Conservation (phyloP, 2,797 vertebrate species). For the Semaprochilodus insignis region DNA sequence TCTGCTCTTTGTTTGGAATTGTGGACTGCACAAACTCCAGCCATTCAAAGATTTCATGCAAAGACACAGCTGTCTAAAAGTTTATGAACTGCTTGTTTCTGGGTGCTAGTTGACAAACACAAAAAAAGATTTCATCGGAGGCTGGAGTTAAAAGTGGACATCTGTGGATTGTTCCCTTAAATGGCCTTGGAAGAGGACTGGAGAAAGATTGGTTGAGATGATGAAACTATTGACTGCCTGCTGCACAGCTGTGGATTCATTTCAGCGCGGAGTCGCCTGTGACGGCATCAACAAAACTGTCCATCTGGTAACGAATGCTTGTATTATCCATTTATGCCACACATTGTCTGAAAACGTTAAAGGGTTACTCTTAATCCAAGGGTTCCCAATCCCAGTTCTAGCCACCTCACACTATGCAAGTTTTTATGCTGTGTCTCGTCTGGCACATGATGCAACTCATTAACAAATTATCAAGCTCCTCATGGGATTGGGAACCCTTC, state of each 20-base stretch:
- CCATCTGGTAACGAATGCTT: slow-evolving; percentile 43
- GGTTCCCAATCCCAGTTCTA: too few relatives aligned
- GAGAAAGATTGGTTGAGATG: not conserved
- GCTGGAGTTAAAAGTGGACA: slow-evolving; percentile 9
- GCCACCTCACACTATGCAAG: too few relatives aligned
- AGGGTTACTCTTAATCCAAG: too few relatives aligned
- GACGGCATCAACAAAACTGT: slow-evolving; percentile 17
- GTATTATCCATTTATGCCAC: not conserved
- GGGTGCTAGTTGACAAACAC: slow-evolving; percentile 43
- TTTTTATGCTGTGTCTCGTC: too few relatives aligned
- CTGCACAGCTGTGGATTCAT: slow-evolving; percentile 11
- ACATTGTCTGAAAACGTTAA: not conserved
- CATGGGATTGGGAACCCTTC: too few relatives aligned
- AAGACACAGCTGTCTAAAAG: slow-evolving; percentile 35
- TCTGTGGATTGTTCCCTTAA: not conserved
- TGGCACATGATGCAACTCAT: too few relatives aligned
- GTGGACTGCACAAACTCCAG: not conserved
- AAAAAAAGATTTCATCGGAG: not conserved
- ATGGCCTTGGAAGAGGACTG: not conserved
- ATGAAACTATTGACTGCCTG: not conserved
- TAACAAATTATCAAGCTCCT: too few relatives aligned
- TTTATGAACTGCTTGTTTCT: slow-evolving; percentile 37
- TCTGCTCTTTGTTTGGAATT: slow-evolving; percentile 15
- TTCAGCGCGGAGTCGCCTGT: not conserved
- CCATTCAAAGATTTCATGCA: slow-evolving; percentile 21